A percentile compares a stretch with the other conserved stretches of the same genome.
Conservation (phyloP, 2,797 vertebrate genomes). For the Chloroceryle amazona region DNA sequence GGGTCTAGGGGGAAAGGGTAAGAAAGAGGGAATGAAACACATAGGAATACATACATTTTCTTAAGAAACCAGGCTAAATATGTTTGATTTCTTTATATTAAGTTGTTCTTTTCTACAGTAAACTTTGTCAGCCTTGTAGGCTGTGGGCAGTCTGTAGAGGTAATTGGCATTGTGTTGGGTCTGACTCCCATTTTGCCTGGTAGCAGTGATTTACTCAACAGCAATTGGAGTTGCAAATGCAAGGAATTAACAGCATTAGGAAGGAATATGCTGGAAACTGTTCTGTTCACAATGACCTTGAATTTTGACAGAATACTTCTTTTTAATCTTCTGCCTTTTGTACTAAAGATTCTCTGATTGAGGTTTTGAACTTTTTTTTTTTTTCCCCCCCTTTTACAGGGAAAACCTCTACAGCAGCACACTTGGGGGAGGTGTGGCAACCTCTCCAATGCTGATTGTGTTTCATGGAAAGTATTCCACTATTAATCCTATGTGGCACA, state of each 20-base stretch:
- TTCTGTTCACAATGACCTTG: background rate
- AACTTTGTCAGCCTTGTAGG: background rate
- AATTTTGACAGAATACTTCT: background rate
- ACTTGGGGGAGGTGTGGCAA: conserved; percentile 84
- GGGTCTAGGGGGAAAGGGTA: background rate
- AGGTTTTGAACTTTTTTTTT: background rate
- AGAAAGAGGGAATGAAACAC: background rate
- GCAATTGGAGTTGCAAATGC: background rate
- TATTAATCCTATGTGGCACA: conserved; percentile 85
- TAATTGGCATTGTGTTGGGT: background rate
- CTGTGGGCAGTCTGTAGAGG: background rate
- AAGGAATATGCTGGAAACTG: background rate
- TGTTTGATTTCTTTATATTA: background rate
- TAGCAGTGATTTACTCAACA: accelerated
- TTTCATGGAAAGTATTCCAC: conserved; percentile 83
- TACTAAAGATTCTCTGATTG: background rate
- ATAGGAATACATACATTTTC: background rate
- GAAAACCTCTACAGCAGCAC: conserved; percentile 87
- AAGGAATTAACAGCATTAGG: background rate
- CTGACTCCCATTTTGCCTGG: background rate
- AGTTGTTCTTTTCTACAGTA: background rate
- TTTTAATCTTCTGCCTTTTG: background rate
- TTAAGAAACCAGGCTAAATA: background rate
- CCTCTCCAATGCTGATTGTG: conserved; percentile 87
- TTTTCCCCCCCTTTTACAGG: conserved; percentile 46